Evolutionary conservation across 2,888 invertebrate genomes (phyloP), one percentile per base, ranked within the genome.

Genomic region (Enchytraeus crypticus): DNA sequence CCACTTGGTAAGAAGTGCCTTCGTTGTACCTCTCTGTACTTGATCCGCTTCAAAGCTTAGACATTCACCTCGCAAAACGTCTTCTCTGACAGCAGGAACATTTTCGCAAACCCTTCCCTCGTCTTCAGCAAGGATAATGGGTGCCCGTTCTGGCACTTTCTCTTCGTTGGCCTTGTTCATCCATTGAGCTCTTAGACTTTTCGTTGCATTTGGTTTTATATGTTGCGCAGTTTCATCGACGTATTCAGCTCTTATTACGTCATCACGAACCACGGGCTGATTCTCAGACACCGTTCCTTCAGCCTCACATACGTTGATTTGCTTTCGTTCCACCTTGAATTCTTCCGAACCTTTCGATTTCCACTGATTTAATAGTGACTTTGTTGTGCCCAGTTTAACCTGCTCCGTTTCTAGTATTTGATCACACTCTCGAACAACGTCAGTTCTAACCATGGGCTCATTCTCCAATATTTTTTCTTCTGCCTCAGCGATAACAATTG

Each of bases 401-500:
- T 33, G 32, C 5, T 38, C 55, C 18, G 33, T 34, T 54, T 54
- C 55, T 21, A 23, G 2, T 5, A 32, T 23, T 8, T 1, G 27
- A 38, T 54, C 55, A 21, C 38, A 23, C 27, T 54, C 55, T 23
- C 55, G 32, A 3, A 33, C 26, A 21, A 54, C 55, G 8, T 54
- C 55, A 27, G 23, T 54, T 33, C 55, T 32, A 2, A 54, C 43
- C 5, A 38, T 54, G 21, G 54, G 54, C 3, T 54, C 54, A 34
- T 54, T 54, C 23, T 54, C 54, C 11, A 26, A 8, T n/a, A 54
- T 38, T 32, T 34, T 54, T 18, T 34, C 54, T 54, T 54, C 54
- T 14, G 26, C 54, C 26, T 54, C 54, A 23, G 54, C 38, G 26
- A 54, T 23, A 34, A 54, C 23, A 5, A 54, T 54, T 1, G 30